Percentiles rank a stretch among this genome's conserved stretches.
These are phyloP conservation scores for Tarsius wallacei DNA, from an alignment of 2,797 vertebrate genomes.

Conservation along the genomic window DNA sequence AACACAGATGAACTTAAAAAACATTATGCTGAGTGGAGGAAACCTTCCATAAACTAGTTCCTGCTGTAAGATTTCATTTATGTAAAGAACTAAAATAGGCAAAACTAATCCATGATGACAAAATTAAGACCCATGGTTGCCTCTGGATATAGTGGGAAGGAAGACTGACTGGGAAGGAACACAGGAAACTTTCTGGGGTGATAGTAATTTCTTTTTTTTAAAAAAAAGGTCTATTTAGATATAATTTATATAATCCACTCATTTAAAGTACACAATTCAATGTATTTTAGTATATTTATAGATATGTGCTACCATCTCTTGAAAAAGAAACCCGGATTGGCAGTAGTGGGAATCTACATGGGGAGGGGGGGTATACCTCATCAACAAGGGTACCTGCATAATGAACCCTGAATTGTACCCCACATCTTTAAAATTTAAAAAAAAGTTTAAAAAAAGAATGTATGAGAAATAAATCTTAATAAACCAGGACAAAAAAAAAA, in stretches of 20 bases:
- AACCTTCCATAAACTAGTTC: background rate
- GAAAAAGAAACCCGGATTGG: background rate
- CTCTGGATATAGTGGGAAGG: background rate
- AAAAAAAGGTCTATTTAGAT: background rate
- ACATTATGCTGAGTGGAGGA: background rate
- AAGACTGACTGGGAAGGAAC: background rate
- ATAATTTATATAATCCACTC: background rate
- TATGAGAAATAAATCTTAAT: too few species aligned
- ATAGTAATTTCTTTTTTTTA: background rate
- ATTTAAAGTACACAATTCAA: background rate
- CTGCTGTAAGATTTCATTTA: background rate
- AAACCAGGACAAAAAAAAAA: too few species aligned
- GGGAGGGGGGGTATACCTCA: too few species aligned
- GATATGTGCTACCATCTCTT: background rate
- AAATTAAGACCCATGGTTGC: background rate
- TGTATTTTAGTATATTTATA: background rate
- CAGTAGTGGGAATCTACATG: too few species aligned
- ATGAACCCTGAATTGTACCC: too few species aligned
- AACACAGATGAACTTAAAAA: slow-evolving; percentile 13
- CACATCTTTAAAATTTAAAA: too few species aligned
- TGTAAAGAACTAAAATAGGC: background rate
- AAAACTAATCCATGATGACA: background rate
- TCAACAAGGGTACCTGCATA: too few species aligned
- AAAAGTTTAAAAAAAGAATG: too few species aligned
- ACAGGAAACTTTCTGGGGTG: background rate